Conservation (phyloP, 2,888 invertebrate genomes). For the Oegoconia quadripuncta region DNA sequence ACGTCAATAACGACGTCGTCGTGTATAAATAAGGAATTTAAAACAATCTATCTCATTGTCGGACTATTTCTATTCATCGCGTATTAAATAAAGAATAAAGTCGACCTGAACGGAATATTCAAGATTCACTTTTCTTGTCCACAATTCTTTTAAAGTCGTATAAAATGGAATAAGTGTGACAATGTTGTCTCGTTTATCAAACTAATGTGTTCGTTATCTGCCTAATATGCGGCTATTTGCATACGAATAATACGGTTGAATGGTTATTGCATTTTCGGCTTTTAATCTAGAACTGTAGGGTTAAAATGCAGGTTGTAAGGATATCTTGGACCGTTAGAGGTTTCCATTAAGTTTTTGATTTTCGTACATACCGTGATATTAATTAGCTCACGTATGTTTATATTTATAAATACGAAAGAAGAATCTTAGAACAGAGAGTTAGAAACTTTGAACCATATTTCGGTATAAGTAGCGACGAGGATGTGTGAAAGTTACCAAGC, state of each 20-base stretch:
- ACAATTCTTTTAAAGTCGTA: conserved; percentile 22
- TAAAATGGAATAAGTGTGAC: conserved; percentile 25
- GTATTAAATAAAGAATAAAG: background rate
- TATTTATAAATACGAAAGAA: too few species aligned
- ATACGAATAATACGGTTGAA: conserved; percentile 45
- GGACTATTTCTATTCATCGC: background rate
- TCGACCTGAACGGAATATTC: background rate
- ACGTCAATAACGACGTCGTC: too few species aligned
- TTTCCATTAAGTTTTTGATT: too few species aligned
- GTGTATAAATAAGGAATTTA: background rate
- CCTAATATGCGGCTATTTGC: conserved; percentile 42
- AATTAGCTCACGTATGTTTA: too few species aligned
- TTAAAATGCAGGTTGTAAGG: conserved; percentile 3
- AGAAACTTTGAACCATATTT: too few species aligned
- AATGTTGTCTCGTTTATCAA: conserved; percentile 32
- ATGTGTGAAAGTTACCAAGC: background rate
- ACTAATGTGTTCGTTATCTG: conserved; percentile 37
- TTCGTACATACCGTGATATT: too few species aligned
- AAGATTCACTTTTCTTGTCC: conserved; percentile 4
- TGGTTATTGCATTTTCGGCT: conserved; percentile 32
- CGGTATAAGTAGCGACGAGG: background rate
- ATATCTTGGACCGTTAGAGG: conserved; percentile 9
- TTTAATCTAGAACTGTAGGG: conserved; percentile 13
- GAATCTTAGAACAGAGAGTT: too few species aligned
- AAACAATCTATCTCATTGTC: background rate